Evolutionary conservation across 37 sponge, comb jelly and placozoan genomes (phyloP), one percentile per base, ranked within the genome.

Genomic region (Tethya wilhelma): DNA sequence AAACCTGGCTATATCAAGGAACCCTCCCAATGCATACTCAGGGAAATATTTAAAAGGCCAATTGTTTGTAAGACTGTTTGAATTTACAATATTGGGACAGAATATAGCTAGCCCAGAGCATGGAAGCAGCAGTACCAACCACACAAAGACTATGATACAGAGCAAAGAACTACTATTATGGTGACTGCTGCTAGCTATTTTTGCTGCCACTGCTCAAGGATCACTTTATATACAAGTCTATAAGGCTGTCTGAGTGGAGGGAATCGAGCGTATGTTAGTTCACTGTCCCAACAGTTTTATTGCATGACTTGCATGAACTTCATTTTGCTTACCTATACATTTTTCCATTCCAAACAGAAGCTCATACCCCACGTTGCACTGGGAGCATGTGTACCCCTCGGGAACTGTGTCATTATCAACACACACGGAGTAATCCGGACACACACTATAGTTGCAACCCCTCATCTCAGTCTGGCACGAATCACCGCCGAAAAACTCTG

Each of bases 351-450:
- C 22, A 17, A 26, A 59, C 2, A 38, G 42, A 3, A 77, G 2
- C 39, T 49, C 45, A 66, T 64, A 86, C 25, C 87, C 87, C 30
- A n/a, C 62, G 5, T 1, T 28, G 56, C 87, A 86, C 1, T 38
- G 4, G 28, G 46, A 17, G 67, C 87, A 86, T 34, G 4, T 55
- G 30, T 79, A 86, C 14, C 86, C 79, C 9, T 29, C n/a, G 9
- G 44, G 42, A 1, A 64, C 79, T 26, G 63, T 30, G 64, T 2
- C 26, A 34, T 86, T 45, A n/a, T 40, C 57, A 5, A 2, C 36
- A 56, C 87, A 86, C n/a, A 65, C 59, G 23, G 75, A 20, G 59
- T 59, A 74, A 12, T 44, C 66, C 20, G 75, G 80, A 29, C 87
- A 86, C 5, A 36, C 39, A 28, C 31, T 26, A 43, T 25, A 9